Base-by-base conservation (phyloP, 37 sponge, comb jelly and placozoan genomes). In the Halichondria panicea region DNA sequence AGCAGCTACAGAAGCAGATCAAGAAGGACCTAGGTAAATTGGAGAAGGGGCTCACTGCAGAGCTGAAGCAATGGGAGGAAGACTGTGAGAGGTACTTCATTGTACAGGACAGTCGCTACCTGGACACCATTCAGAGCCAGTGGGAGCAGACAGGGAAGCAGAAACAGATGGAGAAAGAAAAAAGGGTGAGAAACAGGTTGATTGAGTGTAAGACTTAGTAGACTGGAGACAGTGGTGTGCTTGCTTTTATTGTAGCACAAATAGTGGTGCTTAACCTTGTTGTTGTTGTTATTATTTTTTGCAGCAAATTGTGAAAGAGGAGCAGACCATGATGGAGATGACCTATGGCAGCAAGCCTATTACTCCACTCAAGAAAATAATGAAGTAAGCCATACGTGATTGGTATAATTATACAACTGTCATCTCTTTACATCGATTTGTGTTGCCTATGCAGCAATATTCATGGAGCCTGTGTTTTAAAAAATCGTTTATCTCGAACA, bases 11-110 rank as follows among this genome's bases (percentile, higher is more conserved):
- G 60, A 87, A 88, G 56, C 72, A 84, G 64, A 25, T 91, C 31
- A 42, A 35, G 69, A 90, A 90, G 61, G 91, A 95, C 7, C 78
- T 95, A 11, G 91, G 91, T 38, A 87, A 84, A 66, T 70, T 81
- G 13, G 92, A 92, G 67, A 70, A 73, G 63, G 79, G 83, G 54
- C 59, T 92, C 72, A 46, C 60, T 48, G 30, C 22, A 15, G 76
- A 71, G 42, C 55, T 87, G 70, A 24, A 27, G 37, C 66, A 79
- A 45, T 92, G 92, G 92, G 92, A 92, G 55, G 73, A 70, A 32
- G 80, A 79, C 63, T 61, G 80, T 53, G 80, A 73, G 36, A 55
- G 81, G 22, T 61, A 57, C 25, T 87, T 92, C 45, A 50, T 83
- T 0, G 72, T 92, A 13, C 31, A 61, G 18, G 92, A 92, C 61